A percentile compares a stretch with the other conserved stretches of the same genome.
These are phyloP conservation scores for Beaufortia kweichowensis DNA, from an alignment of 2,113 vertebrate genomes.

Conservation along the genomic window DNA sequence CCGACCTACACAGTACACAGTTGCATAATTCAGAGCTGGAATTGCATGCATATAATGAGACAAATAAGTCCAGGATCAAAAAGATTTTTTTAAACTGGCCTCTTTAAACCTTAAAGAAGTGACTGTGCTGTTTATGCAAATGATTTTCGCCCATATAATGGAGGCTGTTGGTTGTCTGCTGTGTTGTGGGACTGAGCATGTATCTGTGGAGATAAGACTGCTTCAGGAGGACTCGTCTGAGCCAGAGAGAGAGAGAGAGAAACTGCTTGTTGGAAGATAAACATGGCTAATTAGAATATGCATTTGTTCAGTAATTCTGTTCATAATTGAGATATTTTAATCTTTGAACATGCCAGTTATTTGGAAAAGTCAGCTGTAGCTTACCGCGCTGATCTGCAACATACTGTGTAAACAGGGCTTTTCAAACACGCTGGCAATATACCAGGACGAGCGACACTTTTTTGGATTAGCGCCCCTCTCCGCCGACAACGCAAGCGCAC, in stretches of 20 bases:
- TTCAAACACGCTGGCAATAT: constrained; percentile 35
- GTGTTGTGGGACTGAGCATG: constrained; percentile 47
- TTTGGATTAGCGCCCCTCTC: constrained; percentile 35
- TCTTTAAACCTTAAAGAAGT: not conserved
- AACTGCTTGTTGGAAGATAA: constrained; percentile 61
- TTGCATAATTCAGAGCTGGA: constrained; percentile 16
- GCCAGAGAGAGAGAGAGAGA: constrained; percentile 28
- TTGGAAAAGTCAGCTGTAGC: constrained; percentile 50
- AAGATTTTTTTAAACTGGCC: not conserved
- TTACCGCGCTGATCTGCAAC: constrained; percentile 44
- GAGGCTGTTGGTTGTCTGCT: constrained; percentile 39
- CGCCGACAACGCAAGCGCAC: constrained; percentile 6
- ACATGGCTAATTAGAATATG: constrained; percentile 58
- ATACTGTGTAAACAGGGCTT: constrained; percentile 14
- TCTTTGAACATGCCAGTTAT: constrained; percentile 50
- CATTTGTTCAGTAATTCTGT: constrained; percentile 58
- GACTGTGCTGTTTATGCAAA: constrained; percentile 26
- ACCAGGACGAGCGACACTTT: constrained; percentile 24
- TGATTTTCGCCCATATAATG: constrained; percentile 23
- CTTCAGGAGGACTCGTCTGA: constrained; percentile 46
- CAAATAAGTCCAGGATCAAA: constrained; percentile 12
- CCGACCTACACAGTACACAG: constrained; percentile 14
- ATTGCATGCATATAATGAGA: not conserved
- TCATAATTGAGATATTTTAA: constrained; percentile 60
- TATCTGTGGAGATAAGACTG: constrained; percentile 57